A percentile compares a stretch with the other conserved stretches of the same genome.
Conservation (phyloP, 2,888 invertebrate genomes). For the Diadromus collaris region DNA sequence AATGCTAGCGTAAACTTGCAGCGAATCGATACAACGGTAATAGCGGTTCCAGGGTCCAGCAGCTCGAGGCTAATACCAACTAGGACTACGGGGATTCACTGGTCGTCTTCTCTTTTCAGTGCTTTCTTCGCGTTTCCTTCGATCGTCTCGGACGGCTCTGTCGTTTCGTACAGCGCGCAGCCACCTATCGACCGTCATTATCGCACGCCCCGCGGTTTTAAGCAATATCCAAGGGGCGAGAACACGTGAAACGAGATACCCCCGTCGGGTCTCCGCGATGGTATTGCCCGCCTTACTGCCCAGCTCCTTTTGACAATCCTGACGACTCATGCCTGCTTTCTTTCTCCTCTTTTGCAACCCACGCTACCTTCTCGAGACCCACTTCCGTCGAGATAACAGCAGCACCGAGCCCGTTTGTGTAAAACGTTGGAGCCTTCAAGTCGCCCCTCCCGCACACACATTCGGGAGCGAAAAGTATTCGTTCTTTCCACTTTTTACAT, state of each 20-base stretch:
- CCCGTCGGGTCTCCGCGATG: constrained; percentile 58
- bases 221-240: constrained; percentile 64
- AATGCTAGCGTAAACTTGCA: constrained; percentile 57
- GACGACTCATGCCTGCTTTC: constrained; percentile 19
- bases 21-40: constrained; percentile 52
- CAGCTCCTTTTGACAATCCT: constrained; percentile 3
- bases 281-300: constrained; percentile 62
- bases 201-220: constrained; percentile 75
- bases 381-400: constrained; percentile 71
- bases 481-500: background rate
- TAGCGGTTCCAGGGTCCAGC: constrained; percentile 41
- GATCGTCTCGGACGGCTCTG: constrained; percentile 35
- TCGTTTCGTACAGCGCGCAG: constrained; percentile 34
- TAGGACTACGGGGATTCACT: constrained; percentile 19
- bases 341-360: constrained; percentile 30
- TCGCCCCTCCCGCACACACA: constrained; percentile 51
- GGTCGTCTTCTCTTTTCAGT: constrained; percentile 5
- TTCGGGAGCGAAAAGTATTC: constrained; percentile 9
- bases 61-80: constrained; percentile 39
- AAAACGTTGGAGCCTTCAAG: constrained; percentile 65
- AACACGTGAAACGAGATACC: constrained; percentile 52
- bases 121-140: constrained; percentile 16
- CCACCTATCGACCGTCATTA: constrained; percentile 75
- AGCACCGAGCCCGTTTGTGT: constrained; percentile 63
- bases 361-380: constrained; percentile 61